Evolutionary conservation across 2,888 invertebrate genomes (phyloP).

Genomic region (Blastobasis adustella): DNA sequence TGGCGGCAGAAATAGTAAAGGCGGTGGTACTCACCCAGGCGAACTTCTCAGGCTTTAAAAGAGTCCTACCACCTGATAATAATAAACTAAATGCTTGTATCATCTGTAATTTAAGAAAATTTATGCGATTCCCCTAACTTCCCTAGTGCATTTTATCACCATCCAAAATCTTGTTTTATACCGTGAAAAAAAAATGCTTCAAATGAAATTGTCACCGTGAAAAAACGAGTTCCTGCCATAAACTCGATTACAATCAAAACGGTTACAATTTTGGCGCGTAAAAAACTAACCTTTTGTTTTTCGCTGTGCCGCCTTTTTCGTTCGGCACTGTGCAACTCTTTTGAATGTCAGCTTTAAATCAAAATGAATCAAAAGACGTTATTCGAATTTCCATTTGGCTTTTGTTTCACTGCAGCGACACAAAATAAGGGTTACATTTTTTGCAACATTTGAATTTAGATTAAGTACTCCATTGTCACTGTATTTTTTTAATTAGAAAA

Average conservation of each 20-base stretch:
- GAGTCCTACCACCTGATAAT: too few relatives aligned
- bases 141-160: too few relatives aligned
- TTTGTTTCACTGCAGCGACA: slow-evolving; percentile 64
- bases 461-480: slow-evolving; percentile 56
- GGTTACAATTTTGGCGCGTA: slow-evolving; percentile 14
- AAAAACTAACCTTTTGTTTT: slow-evolving; percentile 38
- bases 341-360: slow-evolving; percentile 58
- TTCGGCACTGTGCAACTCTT: slow-evolving; percentile 40
- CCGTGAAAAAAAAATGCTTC: too few relatives aligned
- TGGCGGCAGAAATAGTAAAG: too few relatives aligned
- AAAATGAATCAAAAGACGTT: slow-evolving; percentile 53
- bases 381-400: slow-evolving; percentile 52
- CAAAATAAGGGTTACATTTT: slow-evolving; percentile 46
- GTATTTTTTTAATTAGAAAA: slow-evolving; percentile 56
- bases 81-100: too few relatives aligned
- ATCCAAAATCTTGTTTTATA: too few relatives aligned
- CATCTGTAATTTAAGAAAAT: too few relatives aligned
- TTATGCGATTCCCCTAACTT: too few relatives aligned
- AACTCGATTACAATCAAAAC: slow-evolving; percentile 43
- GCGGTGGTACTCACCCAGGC: too few relatives aligned
- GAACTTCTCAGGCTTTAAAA: too few relatives aligned
- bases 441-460: slow-evolving; percentile 58
- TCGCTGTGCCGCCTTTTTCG: slow-evolving; percentile 36
- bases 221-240: slow-evolving; percentile 15
- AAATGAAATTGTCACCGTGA: too few relatives aligned